These are phyloP conservation scores for Esox lucius DNA, from an alignment of 2,797 vertebrate species.

Conservation along the genomic window DNA sequence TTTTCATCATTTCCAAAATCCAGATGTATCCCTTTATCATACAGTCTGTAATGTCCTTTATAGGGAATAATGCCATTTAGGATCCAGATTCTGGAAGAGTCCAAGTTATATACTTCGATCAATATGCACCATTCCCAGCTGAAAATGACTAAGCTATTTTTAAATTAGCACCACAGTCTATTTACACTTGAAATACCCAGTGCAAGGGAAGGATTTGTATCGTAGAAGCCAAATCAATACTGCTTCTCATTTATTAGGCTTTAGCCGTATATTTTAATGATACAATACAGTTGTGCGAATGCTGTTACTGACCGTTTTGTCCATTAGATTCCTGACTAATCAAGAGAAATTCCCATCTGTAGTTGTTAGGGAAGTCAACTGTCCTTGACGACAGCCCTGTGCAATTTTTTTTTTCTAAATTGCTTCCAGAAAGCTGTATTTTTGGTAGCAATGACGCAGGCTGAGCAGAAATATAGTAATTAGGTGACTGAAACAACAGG, in stretches of 20 bases:
- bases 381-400: slow-evolving; percentile 13
- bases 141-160: background rate
- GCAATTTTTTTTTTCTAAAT: slow-evolving; percentile 24
- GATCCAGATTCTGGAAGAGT: background rate
- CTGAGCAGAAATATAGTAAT: slow-evolving; percentile 74
- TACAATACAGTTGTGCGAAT: background rate
- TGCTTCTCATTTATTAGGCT: background rate
- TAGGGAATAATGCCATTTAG: background rate
- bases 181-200: background rate
- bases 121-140: background rate
- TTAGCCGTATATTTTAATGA: background rate
- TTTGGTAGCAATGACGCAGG: slow-evolving; percentile 71
- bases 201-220: background rate
- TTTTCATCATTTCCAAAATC: no score
- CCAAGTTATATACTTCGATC: background rate
- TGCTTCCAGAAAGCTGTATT: slow-evolving; percentile 64
- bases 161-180: background rate
- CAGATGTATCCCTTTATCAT: no score
- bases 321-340: slow-evolving; percentile 36
- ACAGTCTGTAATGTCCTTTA: no score
- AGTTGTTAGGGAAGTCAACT: slow-evolving; percentile 35
- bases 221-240: background rate
- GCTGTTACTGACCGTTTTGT: background rate
- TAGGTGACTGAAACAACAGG: slow-evolving; percentile 53
- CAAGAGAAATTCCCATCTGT: background rate